Percentiles rank a stretch among this genome's conserved stretches.
phyloP scores from a whole-genome alignment of 2,797 vertebrate species.

The Percopsis omiscomaycus region DNA sequence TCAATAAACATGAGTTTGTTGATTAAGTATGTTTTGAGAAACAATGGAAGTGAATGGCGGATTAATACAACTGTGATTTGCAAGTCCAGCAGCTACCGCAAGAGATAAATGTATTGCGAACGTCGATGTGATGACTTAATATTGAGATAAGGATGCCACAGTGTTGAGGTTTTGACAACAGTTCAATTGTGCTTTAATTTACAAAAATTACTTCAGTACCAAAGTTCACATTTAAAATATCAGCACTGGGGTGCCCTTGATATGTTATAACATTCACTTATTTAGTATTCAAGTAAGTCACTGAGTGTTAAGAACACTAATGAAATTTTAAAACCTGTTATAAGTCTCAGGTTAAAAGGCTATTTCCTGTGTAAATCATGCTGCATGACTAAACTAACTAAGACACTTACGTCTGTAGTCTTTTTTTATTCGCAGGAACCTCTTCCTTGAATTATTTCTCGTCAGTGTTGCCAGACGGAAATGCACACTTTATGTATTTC shows the following conservation, averaged over 20 bases:
- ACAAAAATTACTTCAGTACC: too few species aligned
- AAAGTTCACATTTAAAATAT: too few species aligned
- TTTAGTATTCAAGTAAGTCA: conserved; percentile 4
- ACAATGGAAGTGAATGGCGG: too few species aligned
- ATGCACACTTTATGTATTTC: conserved; percentile 22
- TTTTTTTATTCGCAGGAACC: conserved; percentile 16
- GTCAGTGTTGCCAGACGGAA: conserved; percentile 23
- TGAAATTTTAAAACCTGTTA: conserved; percentile 27
- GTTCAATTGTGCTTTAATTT: too few species aligned
- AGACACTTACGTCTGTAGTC: conserved; percentile 16
- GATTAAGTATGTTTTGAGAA: too few species aligned
- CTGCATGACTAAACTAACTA: conserved; percentile 26
- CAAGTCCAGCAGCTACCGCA: too few species aligned
- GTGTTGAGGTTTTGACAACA: too few species aligned
- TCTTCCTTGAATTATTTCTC: conserved; percentile 23
- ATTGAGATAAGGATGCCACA: too few species aligned
- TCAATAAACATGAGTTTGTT: too few species aligned
- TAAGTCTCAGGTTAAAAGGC: conserved; percentile 21
- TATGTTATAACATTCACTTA: neutral
- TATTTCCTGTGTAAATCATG: conserved; percentile 18
- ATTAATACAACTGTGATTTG: too few species aligned
- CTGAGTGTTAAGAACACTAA: conserved; percentile 17
- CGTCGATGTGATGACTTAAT: too few species aligned
- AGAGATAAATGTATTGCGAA: too few species aligned
- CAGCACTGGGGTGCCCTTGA: neutral